A percentile compares a stretch with the other conserved stretches of the same genome.
Conservation (phyloP, 1,140 invertebrate species). For the Conopomorpha cramerella region DNA sequence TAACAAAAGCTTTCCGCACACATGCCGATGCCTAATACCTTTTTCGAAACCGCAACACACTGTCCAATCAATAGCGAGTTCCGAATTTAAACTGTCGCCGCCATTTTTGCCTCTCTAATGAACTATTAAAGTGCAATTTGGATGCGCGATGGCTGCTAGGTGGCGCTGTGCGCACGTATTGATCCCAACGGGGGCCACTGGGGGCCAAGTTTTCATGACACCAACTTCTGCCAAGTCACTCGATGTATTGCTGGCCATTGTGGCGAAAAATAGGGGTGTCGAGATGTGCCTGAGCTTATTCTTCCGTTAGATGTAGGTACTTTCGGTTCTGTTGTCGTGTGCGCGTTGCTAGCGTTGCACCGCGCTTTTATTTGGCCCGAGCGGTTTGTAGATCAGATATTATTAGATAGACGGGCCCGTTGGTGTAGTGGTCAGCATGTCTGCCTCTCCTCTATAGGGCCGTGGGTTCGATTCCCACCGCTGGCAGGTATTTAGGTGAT, state of each 20-base stretch:
- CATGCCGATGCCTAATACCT: neutral
- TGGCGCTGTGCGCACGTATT: conserved; percentile 53
- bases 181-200: conserved; percentile 31
- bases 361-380: too few relatives aligned
- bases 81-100: conserved; percentile 55
- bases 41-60: conserved; percentile 3
- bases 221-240: conserved; percentile 54
- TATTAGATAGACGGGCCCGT: too few relatives aligned
- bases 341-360: too few relatives aligned
- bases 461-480: too few relatives aligned
- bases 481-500: too few relatives aligned
- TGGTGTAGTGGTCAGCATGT: too few relatives aligned
- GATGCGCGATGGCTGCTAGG: conserved; percentile 48
- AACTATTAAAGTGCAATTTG: conserved; percentile 60
- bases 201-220: conserved; percentile 33
- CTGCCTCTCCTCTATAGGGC: too few relatives aligned
- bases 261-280: conserved; percentile 45
- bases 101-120: conserved; percentile 56
- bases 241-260: conserved; percentile 52
- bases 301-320: too few relatives aligned
- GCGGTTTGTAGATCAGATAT: too few relatives aligned
- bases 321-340: too few relatives aligned
- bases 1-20: too few relatives aligned
- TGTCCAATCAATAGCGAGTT: conserved; percentile 44
- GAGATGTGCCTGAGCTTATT: conserved; percentile 20